These are phyloP conservation scores for Drosophila demipolita DNA, from an alignment of 2,888 invertebrate species.

Conservation along the genomic window DNA sequence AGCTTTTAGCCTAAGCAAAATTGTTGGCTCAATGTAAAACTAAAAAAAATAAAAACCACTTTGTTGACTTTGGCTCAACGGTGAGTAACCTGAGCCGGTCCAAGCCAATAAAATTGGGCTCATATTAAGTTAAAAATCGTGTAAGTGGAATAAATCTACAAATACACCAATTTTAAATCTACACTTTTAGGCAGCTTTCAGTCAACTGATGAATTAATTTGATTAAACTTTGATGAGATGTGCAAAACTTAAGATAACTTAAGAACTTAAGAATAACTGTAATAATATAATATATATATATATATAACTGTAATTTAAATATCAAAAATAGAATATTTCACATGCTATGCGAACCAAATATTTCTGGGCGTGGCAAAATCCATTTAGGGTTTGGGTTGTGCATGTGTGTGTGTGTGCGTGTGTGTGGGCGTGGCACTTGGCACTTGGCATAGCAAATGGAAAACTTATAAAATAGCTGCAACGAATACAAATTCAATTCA, in stretches of 20 bases:
- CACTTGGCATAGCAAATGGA: constrained; percentile 43
- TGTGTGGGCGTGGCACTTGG: constrained; percentile 11
- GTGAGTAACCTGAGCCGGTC: constrained; percentile 8
- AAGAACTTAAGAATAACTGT: background rate
- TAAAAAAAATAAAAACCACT: background rate
- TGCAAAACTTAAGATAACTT: background rate
- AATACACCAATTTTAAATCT: background rate
- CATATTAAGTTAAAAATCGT: background rate
- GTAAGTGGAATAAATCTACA: background rate
- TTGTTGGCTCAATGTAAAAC: constrained; percentile 7
- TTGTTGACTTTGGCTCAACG: constrained; percentile 26
- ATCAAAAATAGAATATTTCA: constrained; percentile 31
- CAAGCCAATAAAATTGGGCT: background rate
- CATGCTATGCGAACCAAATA: constrained; percentile 11
- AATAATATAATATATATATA: background rate
- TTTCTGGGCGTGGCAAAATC: constrained; percentile 2
- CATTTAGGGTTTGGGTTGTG: background rate
- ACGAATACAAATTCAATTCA: constrained; percentile 82
- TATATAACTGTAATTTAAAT: constrained; percentile 31
- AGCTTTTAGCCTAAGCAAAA: constrained; percentile 2
- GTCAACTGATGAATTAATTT: background rate
- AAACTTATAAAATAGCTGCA: constrained; percentile 78
- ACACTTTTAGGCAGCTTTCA: background rate
- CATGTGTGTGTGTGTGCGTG: background rate
- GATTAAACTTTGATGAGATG: background rate